Evolutionary conservation across 2,888 invertebrate species (phyloP).

Genomic region (Therioaphis trifolii): DNA sequence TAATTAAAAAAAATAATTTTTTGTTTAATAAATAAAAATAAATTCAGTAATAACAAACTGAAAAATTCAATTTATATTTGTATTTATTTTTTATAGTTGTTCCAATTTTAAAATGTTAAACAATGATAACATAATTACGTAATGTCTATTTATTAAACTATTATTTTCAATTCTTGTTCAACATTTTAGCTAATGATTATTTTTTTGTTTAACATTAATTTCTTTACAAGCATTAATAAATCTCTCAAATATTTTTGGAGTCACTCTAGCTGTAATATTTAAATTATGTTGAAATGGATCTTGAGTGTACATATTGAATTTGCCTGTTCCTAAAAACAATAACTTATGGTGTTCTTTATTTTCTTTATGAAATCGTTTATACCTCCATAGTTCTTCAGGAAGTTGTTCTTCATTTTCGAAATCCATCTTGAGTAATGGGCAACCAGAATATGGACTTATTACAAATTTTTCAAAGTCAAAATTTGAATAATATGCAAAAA

Average conservation of each 20-base stretch:
- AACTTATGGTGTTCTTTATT: conserved; percentile 26
- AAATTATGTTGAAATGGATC: conserved; percentile 60
- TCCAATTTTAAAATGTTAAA: no score
- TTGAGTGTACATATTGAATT: conserved; percentile 54
- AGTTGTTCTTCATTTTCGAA: conserved; percentile 53
- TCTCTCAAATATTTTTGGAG: conserved; percentile 51
- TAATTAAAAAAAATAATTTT: no score
- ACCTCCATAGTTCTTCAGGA: conserved; percentile 37
- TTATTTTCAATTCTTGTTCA: neutral
- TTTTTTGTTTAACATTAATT: neutral
- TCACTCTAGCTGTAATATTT: conserved; percentile 56
- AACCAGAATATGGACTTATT: conserved; percentile 43
- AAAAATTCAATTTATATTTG: no score
- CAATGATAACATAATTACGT: no score
- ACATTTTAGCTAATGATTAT: neutral
- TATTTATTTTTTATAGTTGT: no score
- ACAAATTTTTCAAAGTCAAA: conserved; percentile 49
- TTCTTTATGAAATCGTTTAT: conserved; percentile 48
- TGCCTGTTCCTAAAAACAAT: conserved; percentile 35
- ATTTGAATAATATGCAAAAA: conserved; percentile 50
- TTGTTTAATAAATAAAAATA: no score
- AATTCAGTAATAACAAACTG: no score
- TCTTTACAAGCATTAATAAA: conserved; percentile 40
- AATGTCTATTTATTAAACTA: no score
- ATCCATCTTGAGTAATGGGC: conserved; percentile 7